Base-by-base conservation (phyloP, 2,888 invertebrate species). In the Apeira syringaria region DNA sequence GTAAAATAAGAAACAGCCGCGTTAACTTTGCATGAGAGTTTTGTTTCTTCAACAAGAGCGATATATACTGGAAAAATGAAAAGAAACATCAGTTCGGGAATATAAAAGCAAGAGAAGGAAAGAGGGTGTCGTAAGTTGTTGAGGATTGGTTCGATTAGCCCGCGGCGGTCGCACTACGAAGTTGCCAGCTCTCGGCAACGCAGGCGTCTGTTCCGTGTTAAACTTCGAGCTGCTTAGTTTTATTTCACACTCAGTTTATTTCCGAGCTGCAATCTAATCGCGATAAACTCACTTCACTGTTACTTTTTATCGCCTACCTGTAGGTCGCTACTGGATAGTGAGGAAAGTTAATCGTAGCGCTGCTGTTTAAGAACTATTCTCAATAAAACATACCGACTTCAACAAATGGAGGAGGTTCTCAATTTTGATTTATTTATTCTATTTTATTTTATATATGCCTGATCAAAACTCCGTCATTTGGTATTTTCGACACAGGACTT, bases 201-300 rank as follows among this genome's bases (percentile, higher is more conserved):
- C 47, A 55, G 61, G 61, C 69, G 66, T 69, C 70, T 71, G 64
- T 59, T 46, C 56, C 61, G 56, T 69, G 71, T 68, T 58, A 58
- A 81, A 82, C 73, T 83, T 84, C 74, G 57, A 69, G 59, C 64
- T 72, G 73, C 68, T 74, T 68, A 67, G 72, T 78, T 83, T 82
- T 81, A 79, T 80, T 82, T 75, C 71, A 75, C 74, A 76, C 70
- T 66, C 71, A 74, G 81, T 81, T 80, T 80, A 74, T 75, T 60
- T 49, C 43, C 47, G 22, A 59, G 56, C 50, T 58, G 53, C 54
- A 70, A 68, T 64, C 63, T 67, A 64, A 68, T 70, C 61, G 63
- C 65, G 61, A 66, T 76, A 71, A 73, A 67, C 59, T 63, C 55
- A 57, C 61, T 73, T 61, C 52, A 38, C 53, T 59, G 52, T 60